Evolutionary conservation across 2,113 vertebrate genomes (phyloP).

Genomic region (Ageneiosus marmoratus): DNA sequence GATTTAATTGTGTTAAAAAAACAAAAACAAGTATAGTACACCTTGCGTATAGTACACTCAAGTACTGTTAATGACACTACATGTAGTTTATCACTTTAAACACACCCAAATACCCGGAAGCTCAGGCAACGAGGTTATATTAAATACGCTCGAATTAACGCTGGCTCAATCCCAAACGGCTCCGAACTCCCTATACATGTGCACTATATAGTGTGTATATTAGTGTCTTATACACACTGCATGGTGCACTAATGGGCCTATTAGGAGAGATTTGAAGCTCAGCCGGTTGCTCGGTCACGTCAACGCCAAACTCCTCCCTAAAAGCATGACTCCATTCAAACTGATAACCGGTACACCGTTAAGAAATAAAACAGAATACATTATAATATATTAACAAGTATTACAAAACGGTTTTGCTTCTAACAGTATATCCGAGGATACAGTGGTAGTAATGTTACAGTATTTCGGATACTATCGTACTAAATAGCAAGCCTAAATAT

Average conservation of each 20-base stretch:
- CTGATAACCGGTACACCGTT: slow-evolving; percentile 3
- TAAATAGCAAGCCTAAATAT: background rate
- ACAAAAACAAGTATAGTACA: too few species aligned
- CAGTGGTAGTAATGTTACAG: too few species aligned
- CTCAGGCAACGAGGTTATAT: too few species aligned
- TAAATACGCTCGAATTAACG: background rate
- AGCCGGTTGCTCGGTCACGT: slow-evolving; percentile 6
- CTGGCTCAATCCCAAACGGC: background rate
- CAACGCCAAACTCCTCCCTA: slow-evolving; percentile 1
- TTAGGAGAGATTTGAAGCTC: background rate
- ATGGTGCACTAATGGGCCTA: background rate
- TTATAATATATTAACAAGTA: background rate
- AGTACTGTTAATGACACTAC: too few species aligned
- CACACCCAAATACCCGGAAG: too few species aligned
- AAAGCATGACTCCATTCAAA: slow-evolving; percentile 26
- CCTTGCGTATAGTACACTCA: too few species aligned
- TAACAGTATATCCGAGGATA: background rate
- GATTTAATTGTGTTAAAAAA: too few species aligned
- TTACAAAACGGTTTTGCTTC: background rate
- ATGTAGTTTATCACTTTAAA: too few species aligned
- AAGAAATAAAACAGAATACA: background rate
- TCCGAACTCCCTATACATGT: background rate
- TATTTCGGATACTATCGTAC: background rate
- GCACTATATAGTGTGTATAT: background rate
- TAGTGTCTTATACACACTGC: too few species aligned